Evolutionary conservation across 2,113 vertebrate species (phyloP).

Genomic region (Tyto alba): DNA sequence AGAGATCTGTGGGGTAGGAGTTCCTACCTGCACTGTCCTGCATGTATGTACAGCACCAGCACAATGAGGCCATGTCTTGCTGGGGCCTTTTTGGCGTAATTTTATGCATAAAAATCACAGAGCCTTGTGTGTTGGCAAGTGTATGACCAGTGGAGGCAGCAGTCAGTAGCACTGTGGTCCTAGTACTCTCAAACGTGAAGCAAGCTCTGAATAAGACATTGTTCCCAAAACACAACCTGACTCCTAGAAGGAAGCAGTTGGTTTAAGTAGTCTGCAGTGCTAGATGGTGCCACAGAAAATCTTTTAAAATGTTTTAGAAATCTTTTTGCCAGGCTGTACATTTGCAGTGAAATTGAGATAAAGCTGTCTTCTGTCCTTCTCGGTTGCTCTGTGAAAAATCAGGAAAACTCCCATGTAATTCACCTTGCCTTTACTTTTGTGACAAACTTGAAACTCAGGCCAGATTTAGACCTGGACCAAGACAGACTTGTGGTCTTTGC

Average conservation of each 20-base stretch:
- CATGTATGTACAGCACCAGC: rapidly evolving
- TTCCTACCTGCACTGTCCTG: not conserved
- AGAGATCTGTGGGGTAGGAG: not conserved
- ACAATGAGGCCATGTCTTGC: not conserved
- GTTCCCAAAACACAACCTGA: not conserved
- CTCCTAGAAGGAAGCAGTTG: not conserved
- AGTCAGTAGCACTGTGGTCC: not conserved
- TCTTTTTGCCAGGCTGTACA: not conserved
- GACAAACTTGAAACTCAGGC: not conserved
- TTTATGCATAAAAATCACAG: not conserved
- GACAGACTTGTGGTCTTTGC: not conserved
- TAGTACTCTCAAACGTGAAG: not conserved
- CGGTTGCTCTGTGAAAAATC: not conserved
- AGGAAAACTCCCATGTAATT: not conserved
- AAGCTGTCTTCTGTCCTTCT: not conserved
- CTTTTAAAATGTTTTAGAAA: not conserved
- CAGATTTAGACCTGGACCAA: not conserved
- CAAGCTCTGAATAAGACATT: not conserved
- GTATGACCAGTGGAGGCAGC: not conserved
- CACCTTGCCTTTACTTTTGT: not conserved
- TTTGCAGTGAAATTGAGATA: not conserved
- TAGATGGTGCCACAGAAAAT: not conserved
- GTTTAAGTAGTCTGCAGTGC: not conserved
- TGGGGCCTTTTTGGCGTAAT: not conserved
- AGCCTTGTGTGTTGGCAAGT: not conserved